Base-by-base conservation (phyloP, 2,113 vertebrate genomes). In the Pagrus major region DNA sequence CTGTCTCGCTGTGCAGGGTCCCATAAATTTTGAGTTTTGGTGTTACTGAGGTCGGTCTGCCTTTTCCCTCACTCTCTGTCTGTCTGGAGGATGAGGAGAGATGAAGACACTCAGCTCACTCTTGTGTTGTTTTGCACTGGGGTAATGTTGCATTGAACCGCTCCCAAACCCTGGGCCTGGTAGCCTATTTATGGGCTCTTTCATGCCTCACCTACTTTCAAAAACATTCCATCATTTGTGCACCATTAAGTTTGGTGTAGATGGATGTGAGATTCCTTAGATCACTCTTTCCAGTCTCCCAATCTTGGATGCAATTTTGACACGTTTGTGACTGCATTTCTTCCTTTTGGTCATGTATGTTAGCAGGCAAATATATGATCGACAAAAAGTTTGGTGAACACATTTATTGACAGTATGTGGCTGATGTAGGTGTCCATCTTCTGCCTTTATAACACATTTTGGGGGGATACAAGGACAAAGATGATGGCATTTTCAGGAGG, bases 151-250 rank as follows among this genome's bases (percentile, higher is more conserved):
- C 68, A 65, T 75, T 88, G 79, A 90, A 88, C 64, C 37, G 65
- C 49, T 84, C 77, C 86, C 76, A 90, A 90, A 69, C 69, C 78
- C 83, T 60, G 68, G 72, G 78, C 79, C 80, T 88, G 81, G 86
- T 86, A 82, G 84, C 86, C 84, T 89, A 90, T 92, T 92, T 90
- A 93, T 86, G 86, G 80, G 37, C 86, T 88, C 73, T 92, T 91
- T 93, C 86, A 91, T 76, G 88, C 87, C 83, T 92, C 90, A 86
- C 71, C 78, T 90, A 63, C 82, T 87, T 88, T 84, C 41, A 81
- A 89, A 89, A 93, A 93, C 92, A 88, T 91, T 94, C 89, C 89
- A 90, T 92, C 77, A 88, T 88, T 87, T 91, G 83, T 88, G 91
- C 88, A 78, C 73, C 90, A 86, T 92, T 92, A 87, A 91, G 71